Conservation (phyloP, 2,888 invertebrate genomes). For the Synergus laeviventris region DNA sequence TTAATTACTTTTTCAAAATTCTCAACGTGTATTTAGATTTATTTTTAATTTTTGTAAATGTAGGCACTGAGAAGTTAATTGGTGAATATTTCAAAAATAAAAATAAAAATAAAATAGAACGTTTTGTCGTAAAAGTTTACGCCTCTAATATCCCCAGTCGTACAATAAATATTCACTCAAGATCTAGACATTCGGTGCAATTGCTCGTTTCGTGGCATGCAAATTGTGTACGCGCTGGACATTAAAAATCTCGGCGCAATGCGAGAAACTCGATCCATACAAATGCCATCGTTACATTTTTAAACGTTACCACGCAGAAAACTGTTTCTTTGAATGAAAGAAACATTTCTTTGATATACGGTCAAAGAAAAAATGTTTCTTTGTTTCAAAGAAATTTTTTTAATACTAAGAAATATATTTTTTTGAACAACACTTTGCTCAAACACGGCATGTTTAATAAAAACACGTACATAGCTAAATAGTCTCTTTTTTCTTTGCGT, state of each 20-base stretch:
- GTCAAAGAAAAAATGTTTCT: no score
- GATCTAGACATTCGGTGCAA: background rate
- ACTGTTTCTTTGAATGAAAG: no score
- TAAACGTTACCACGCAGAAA: no score
- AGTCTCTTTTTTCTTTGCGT: background rate
- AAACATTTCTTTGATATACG: no score
- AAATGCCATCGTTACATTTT: conserved; percentile 34
- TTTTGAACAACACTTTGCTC: conserved; percentile 22
- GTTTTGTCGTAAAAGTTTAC: background rate
- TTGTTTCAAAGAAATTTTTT: no score
- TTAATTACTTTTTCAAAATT: no score
- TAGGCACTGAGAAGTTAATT: background rate
- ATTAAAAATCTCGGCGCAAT: conserved; percentile 31
- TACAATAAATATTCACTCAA: conserved; percentile 31
- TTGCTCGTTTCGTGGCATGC: conserved; percentile 29
- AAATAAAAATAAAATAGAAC: no score
- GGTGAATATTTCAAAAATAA: background rate
- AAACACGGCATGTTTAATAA: conserved; percentile 8
- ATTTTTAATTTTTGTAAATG: background rate
- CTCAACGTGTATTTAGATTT: no score
- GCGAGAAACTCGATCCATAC: conserved; percentile 26
- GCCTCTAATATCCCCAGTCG: background rate
- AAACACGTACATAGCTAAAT: background rate
- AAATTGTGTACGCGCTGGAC: conserved; percentile 30
- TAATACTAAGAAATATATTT: no score